Evolutionary conservation across 1,140 invertebrate genomes (phyloP).

Genomic region (Stegodyphus mimosarum): DNA sequence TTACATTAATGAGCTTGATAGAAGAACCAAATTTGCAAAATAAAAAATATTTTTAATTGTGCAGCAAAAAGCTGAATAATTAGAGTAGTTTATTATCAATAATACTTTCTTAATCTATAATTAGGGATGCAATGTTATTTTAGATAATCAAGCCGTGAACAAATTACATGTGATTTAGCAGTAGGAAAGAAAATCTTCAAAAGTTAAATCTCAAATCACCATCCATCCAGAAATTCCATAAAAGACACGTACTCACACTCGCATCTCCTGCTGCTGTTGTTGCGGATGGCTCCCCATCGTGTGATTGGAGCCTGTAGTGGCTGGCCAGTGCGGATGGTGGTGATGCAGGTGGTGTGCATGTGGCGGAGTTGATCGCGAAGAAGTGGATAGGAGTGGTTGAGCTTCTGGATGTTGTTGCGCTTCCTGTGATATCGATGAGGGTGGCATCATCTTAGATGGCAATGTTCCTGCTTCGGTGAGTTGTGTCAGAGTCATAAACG

Average conservation of each 20-base stretch:
- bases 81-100: no score
- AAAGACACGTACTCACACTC: slow-evolving; percentile 60
- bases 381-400: slow-evolving; percentile 24
- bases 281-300: slow-evolving; percentile 9
- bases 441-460: slow-evolving; percentile 45
- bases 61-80: no score
- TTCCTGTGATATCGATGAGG: slow-evolving; percentile 20
- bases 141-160: no score
- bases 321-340: slow-evolving; percentile 16
- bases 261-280: slow-evolving; percentile 49
- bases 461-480: slow-evolving; percentile 31
- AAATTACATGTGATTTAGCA: no score
- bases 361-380: slow-evolving; percentile 8
- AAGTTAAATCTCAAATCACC: no score
- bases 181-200: no score
- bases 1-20: no score
- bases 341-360: slow-evolving; percentile 22
- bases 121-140: no score
- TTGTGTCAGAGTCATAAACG: slow-evolving; percentile 49
- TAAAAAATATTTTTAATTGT: no score
- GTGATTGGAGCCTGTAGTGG: background rate
- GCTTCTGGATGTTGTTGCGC: slow-evolving; percentile 37
- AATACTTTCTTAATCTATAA: no score
- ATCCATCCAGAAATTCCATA: background rate
- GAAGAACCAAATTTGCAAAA: no score